Evolutionary conservation across 2,888 invertebrate genomes (phyloP).

Genomic region (Cheilosia scutellata): DNA sequence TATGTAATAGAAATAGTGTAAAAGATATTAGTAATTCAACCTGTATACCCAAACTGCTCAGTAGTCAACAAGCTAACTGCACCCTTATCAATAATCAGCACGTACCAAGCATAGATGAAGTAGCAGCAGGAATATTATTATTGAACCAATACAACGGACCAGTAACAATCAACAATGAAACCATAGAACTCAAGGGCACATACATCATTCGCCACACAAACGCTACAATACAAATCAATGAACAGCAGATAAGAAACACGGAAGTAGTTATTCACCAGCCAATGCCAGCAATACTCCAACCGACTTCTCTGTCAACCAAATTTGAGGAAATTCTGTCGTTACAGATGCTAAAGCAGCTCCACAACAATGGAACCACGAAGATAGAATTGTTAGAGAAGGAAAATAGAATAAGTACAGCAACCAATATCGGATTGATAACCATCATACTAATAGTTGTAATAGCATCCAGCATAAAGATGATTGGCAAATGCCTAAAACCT

Average conservation of each 20-base stretch:
- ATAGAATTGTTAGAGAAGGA: background rate
- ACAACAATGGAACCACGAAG: background rate
- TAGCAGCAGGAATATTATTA: background rate
- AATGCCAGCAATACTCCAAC: conserved; percentile 25
- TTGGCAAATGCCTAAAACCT: background rate
- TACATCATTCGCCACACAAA: conserved; percentile 9
- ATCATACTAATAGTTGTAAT: background rate
- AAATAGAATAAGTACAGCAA: no score
- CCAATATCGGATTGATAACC: no score
- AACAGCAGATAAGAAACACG: background rate
- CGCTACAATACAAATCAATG: conserved; percentile 1
- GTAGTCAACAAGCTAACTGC: background rate
- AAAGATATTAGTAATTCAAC: conserved; percentile 6
- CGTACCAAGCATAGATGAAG: background rate
- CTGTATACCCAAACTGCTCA: conserved; percentile 17
- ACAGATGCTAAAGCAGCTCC: conserved; percentile 15
- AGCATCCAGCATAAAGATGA: background rate
- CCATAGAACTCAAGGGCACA: conserved; percentile 2
- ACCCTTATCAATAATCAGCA: conserved; percentile 2
- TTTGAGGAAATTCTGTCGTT: background rate
- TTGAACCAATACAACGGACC: background rate
- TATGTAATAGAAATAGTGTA: conserved; percentile 49
- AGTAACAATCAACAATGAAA: background rate
- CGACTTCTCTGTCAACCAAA: background rate
- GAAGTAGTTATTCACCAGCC: conserved; percentile 5